Evolutionary conservation across 2,888 invertebrate genomes (phyloP).

Genomic region (Tachina lurida): DNA sequence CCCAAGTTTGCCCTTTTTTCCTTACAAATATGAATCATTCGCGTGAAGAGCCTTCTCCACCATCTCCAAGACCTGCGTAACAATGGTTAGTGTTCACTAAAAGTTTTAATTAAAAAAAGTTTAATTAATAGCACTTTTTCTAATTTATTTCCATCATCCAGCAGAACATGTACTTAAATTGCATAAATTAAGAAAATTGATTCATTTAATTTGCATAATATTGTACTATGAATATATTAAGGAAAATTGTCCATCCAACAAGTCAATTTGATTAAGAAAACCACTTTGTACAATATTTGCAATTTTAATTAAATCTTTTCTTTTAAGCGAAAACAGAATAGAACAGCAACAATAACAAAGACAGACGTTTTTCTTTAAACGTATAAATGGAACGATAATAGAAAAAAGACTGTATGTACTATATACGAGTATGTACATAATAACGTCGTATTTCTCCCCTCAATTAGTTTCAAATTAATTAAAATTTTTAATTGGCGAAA

Average conservation of each 20-base stretch:
- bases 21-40: neutral
- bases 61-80: no score
- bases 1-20: no score
- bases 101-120: neutral
- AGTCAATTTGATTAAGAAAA: slow-evolving; percentile 15
- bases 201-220: slow-evolving; percentile 62
- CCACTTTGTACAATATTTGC: slow-evolving; percentile 36
- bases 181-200: slow-evolving; percentile 46
- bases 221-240: slow-evolving; percentile 33
- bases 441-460: slow-evolving; percentile 50
- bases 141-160: neutral
- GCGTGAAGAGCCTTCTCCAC: no score
- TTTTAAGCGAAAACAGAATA: slow-evolving; percentile 10
- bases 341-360: neutral
- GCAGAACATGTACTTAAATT: neutral
- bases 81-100: neutral
- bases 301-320: slow-evolving; percentile 77
- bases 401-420: neutral
- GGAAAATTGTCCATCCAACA: neutral
- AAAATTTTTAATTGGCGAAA: slow-evolving; percentile 39
- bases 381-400: neutral
- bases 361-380: neutral
- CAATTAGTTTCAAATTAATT: slow-evolving; percentile 69
- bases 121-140: neutral
- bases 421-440: neutral